A percentile compares a stretch with the other conserved stretches of the same genome.
phyloP scores from a whole-genome alignment of 2,113 vertebrate genomes.

The Trematocara unimaculatum region DNA sequence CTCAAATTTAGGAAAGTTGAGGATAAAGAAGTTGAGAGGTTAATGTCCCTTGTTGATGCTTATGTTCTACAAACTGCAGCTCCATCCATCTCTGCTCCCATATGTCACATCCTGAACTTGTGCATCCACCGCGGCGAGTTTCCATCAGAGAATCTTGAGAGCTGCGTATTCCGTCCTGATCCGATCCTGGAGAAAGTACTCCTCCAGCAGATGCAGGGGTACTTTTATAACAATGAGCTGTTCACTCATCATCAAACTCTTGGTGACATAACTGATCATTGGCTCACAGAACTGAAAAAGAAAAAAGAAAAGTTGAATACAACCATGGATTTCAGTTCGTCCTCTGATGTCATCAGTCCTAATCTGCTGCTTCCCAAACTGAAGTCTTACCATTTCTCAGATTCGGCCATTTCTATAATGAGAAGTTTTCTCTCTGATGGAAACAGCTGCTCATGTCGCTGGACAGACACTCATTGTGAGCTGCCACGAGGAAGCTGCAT shows the following conservation, averaged over 20 bases:
- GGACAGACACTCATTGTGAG: not conserved
- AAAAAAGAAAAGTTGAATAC: not conserved
- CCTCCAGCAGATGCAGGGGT: not conserved
- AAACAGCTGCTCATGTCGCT: not conserved
- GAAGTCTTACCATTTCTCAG: not conserved
- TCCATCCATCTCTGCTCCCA: not conserved
- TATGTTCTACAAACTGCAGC: not conserved
- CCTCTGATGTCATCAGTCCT: not conserved
- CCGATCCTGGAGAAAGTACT: not conserved
- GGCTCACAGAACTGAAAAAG: not conserved
- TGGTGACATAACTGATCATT: not conserved
- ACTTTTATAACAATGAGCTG: not conserved
- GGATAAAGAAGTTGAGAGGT: not conserved
- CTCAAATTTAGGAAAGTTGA: not conserved
- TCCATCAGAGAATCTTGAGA: not conserved
- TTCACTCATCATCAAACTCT: not conserved
- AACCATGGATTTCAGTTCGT: not conserved
- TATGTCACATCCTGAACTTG: not conserved
- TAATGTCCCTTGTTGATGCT: not conserved
- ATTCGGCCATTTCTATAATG: not conserved
- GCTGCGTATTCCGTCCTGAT: not conserved
- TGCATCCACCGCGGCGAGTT: not conserved
- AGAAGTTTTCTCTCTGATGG: not conserved
- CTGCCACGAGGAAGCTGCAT: not conserved
- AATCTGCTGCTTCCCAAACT: not conserved